Conservation (phyloP, 1,140 invertebrate species). For the Rhopalosiphum maidis region DNA sequence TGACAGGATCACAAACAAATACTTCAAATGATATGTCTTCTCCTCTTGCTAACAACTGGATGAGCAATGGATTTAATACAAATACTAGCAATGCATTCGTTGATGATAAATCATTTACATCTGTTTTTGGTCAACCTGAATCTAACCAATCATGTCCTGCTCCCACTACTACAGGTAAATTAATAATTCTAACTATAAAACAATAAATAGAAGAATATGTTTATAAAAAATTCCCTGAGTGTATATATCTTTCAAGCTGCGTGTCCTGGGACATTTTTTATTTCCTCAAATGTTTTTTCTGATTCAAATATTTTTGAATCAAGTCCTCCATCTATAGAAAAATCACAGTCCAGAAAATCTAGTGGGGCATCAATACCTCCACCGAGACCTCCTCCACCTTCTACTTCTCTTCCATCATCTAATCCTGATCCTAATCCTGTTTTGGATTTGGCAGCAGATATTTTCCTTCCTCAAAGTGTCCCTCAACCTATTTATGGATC, state of each 20-base stretch:
- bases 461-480: constrained; percentile 60
- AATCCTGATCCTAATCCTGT: constrained; percentile 31
- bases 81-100: constrained; percentile 74
- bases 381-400: constrained; percentile 66
- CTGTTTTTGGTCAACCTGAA: constrained; percentile 78
- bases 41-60: constrained; percentile 71
- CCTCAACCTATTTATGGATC: constrained; percentile 68
- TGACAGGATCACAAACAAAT: constrained; percentile 51
- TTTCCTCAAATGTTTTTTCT: constrained; percentile 63
- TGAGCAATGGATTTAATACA: constrained; percentile 71
- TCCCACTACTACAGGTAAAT: constrained; percentile 50
- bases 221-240: constrained; percentile 42
- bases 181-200: background rate
- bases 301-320: constrained; percentile 62
- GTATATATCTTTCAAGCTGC: constrained; percentile 62
- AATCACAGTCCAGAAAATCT: constrained; percentile 37
- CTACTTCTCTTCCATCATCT: constrained; percentile 59
- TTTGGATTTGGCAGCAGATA: constrained; percentile 59
- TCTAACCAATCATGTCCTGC: constrained; percentile 36
- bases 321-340: constrained; percentile 38
- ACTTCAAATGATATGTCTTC: constrained; percentile 41
- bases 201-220: constrained; percentile 33
- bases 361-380: constrained; percentile 61
- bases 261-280: constrained; percentile 59
- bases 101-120: constrained; percentile 83